Conservation (phyloP, 2,888 invertebrate species). For the Maniola hyperantus region DNA sequence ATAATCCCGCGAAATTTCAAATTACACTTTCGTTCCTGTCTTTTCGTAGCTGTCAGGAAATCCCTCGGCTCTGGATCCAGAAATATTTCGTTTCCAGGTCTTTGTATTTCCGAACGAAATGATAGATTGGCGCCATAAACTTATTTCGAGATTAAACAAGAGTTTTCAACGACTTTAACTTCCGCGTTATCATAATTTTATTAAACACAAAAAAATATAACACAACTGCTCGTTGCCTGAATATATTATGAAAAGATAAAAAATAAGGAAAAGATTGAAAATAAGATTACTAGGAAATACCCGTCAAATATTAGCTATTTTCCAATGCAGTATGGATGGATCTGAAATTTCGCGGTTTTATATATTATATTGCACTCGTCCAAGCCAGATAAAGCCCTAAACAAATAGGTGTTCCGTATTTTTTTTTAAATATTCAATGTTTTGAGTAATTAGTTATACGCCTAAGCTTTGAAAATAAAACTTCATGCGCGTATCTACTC, state of each 20-base stretch:
- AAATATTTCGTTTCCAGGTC: constrained; percentile 27
- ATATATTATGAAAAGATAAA: background rate
- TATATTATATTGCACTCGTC: constrained; percentile 8
- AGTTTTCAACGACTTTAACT: background rate
- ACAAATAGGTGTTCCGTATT: constrained; percentile 1
- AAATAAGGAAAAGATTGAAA: constrained; percentile 4
- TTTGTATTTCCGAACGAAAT: constrained; percentile 28
- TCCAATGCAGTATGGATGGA: background rate
- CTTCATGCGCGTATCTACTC: background rate
- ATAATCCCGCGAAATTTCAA: background rate
- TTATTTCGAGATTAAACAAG: background rate
- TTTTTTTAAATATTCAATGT: background rate
- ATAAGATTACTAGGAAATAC: background rate
- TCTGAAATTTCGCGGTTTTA: constrained; percentile 4
- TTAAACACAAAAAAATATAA: background rate
- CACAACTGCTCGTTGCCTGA: background rate
- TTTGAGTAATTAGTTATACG: background rate
- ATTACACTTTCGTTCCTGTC: background rate
- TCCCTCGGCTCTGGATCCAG: constrained; percentile 7
- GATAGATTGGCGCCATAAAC: constrained; percentile 27
- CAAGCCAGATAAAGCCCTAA: background rate
- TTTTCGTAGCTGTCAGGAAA: constrained; percentile 21
- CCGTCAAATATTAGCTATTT: constrained; percentile 1
- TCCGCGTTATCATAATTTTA: constrained; percentile 5
- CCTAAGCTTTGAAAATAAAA: background rate